A percentile compares a stretch with the other conserved stretches of the same genome.
These are phyloP conservation scores for Eudemis profundana DNA, from an alignment of 2,888 invertebrate genomes.

Conservation along the genomic window DNA sequence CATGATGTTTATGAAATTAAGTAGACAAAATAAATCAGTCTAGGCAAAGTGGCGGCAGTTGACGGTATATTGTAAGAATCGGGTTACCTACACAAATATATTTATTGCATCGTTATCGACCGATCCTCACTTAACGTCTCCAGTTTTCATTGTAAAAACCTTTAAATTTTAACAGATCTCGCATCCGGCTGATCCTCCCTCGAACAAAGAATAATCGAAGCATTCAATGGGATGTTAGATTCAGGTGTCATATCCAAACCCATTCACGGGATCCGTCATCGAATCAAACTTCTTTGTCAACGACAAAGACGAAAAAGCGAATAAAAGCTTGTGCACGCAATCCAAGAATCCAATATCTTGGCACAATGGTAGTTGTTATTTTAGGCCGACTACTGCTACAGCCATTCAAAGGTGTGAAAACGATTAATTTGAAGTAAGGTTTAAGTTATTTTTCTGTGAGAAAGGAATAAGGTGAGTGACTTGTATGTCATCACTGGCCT, in stretches of 20 bases:
- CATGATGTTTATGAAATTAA: no score
- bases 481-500: no score
- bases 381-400: conserved; percentile 61
- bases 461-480: conserved; percentile 17
- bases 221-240: conserved; percentile 68
- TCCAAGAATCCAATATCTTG: conserved; percentile 74
- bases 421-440: conserved; percentile 39
- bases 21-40: no score
- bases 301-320: conserved; percentile 52
- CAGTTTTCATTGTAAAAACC: conserved; percentile 35
- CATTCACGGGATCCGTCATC: conserved; percentile 76
- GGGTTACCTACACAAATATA: background rate
- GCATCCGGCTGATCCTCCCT: conserved; percentile 64
- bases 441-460: conserved; percentile 29
- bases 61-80: no score
- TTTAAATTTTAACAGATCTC: conserved; percentile 39
- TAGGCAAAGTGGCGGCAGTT: no score
- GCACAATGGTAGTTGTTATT: conserved; percentile 74
- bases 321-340: conserved; percentile 70
- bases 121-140: conserved; percentile 22
- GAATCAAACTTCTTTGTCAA: conserved; percentile 74
- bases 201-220: conserved; percentile 67
- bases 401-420: conserved; percentile 45
- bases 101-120: conserved; percentile 15
- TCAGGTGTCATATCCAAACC: conserved; percentile 80